Percentiles rank a stretch among this genome's conserved stretches.
phyloP scores from a whole-genome alignment of 2,113 vertebrate genomes.

The Xerus inauris region DNA sequence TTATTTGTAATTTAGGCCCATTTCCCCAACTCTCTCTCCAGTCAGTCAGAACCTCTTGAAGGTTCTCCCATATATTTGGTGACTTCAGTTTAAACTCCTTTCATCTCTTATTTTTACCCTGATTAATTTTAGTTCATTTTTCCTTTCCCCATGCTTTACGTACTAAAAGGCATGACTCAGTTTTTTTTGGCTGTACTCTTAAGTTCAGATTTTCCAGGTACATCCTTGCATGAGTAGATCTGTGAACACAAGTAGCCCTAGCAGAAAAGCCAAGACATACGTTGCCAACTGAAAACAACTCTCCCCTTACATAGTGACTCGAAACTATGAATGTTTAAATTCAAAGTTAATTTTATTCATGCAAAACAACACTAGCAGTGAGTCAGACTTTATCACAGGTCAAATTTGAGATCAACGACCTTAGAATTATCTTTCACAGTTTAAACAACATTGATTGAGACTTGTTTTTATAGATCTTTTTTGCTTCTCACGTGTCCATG shows the following conservation, averaged over 20 bases:
- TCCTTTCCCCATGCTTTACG: neutral
- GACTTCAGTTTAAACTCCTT: neutral
- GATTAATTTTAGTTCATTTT: neutral
- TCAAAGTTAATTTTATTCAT: conserved; percentile 43
- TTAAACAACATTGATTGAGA: neutral
- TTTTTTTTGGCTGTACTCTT: neutral
- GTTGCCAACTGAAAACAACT: neutral
- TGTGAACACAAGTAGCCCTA: neutral
- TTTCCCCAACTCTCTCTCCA: neutral
- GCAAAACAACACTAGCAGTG: neutral
- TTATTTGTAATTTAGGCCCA: neutral
- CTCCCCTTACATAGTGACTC: neutral
- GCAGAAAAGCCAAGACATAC: neutral
- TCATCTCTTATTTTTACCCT: neutral
- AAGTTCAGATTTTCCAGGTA: neutral
- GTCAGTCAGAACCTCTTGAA: neutral
- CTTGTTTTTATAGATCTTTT: neutral
- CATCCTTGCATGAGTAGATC: neutral
- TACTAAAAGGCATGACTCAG: neutral
- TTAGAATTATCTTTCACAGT: neutral
- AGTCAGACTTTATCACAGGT: conserved; percentile 3
- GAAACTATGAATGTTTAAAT: neutral
- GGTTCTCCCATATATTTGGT: neutral
- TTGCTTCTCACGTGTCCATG: neutral
- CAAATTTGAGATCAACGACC: neutral